Evolutionary conservation across 2,797 vertebrate species (phyloP), one percentile per base, ranked within the genome.

Genomic region (Okamejei kenojei): DNA sequence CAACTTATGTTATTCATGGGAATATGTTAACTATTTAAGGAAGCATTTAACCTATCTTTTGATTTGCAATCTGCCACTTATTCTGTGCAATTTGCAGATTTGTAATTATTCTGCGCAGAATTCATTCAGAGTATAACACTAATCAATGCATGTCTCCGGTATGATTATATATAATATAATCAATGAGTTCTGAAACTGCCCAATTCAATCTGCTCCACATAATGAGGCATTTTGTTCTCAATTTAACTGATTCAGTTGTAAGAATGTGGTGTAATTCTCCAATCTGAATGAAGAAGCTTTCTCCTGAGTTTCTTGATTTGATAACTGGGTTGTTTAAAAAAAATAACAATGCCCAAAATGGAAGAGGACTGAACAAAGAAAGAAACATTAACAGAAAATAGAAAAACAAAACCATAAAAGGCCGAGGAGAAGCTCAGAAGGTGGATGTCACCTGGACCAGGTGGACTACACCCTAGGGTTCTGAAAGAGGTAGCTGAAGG

Each of bases 81-180:
- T 65, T 88, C 63, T 88, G 17, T 23, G 61, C 61, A 88, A 63
- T 88, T 88, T 88, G 84, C 84, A 35, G 84, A 88, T 65, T 68
- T 65, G 84, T 35, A 32, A 88, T 88, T 88, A 35, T 65, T 88
- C 63, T 88, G 61, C 35, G 63, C 32, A 63, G 84, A 35, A 32
- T 35, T 61, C 29, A 7, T 88, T 88, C 15, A 63, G 29, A 58
- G 80, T 58, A 29, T 29, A 29, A 29, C 61, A 65, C 61, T 32
- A 88, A 65, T 88, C 84, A 32, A 88, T 88, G 84, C 29, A 63
- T 19, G n/a, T 88, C 61, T 65, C 84, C 84, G 65, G 84, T 35
- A 68, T 88, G 61, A 88, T 65, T 65, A 88, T 88, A 79, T 79
- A 35, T 88, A 63, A 88, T 63, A 32, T 88, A 68, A 88, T 68